Evolutionary conservation across 2,797 vertebrate genomes (phyloP).

Genomic region (Pterois miles): DNA sequence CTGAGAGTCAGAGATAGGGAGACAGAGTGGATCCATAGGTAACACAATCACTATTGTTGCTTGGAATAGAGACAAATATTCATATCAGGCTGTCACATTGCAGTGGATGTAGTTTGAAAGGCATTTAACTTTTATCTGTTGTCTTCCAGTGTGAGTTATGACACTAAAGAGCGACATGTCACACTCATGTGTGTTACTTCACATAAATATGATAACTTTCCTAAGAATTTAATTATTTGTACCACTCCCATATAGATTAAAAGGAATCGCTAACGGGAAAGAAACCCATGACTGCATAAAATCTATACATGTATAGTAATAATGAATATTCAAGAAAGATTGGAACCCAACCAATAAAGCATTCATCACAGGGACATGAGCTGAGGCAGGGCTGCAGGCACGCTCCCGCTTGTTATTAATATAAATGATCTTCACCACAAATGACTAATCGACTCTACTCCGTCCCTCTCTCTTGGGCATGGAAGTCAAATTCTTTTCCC

Average conservation of each 20-base stretch:
- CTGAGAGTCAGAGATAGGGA: conserved; percentile 49
- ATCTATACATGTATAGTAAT: conserved; percentile 60
- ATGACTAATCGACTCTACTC: conserved; percentile 63
- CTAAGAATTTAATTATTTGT: conserved; percentile 38
- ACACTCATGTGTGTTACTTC: conserved; percentile 24
- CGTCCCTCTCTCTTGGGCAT: conserved; percentile 27
- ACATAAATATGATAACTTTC: conserved; percentile 42
- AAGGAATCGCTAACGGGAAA: conserved; percentile 42
- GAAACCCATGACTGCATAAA: conserved; percentile 55
- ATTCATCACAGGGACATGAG: conserved; percentile 71
- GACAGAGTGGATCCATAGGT: conserved; percentile 49
- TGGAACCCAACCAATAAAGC: conserved; percentile 62
- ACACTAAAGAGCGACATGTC: neutral
- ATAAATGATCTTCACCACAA: conserved; percentile 65
- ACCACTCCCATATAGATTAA: conserved; percentile 40
- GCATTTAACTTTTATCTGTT: conserved; percentile 21
- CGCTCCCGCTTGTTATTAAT: conserved; percentile 69
- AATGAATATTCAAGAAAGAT: conserved; percentile 72
- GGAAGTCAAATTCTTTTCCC: conserved; percentile 47
- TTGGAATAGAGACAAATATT: conserved; percentile 21
- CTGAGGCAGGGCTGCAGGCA: conserved; percentile 58
- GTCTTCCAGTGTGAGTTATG: conserved; percentile 23
- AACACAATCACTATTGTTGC: conserved; percentile 32
- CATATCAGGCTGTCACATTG: conserved; percentile 22
- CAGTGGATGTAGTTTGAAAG: conserved; percentile 23